Conservation (phyloP, 2,113 vertebrate species). For the Seriola quinqueradiata region DNA sequence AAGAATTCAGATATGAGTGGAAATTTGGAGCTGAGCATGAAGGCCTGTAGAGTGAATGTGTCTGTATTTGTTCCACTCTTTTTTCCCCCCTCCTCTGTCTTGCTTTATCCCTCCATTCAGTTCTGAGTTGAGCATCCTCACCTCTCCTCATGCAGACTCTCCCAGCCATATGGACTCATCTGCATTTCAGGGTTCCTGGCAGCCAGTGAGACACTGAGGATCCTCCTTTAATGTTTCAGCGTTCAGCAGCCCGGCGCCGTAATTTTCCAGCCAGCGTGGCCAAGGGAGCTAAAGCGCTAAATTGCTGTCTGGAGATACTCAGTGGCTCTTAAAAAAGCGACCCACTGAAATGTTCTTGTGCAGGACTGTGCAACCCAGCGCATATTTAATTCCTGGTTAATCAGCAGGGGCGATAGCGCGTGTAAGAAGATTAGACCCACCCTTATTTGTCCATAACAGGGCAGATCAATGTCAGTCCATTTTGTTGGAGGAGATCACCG, state of each 20-base stretch:
- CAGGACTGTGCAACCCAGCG: constrained; percentile 56
- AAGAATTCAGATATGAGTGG: constrained; percentile 4
- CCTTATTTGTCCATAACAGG: constrained; percentile 71
- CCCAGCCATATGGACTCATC: constrained; percentile 71
- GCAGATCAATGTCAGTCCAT: constrained; percentile 66
- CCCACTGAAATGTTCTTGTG: constrained; percentile 66
- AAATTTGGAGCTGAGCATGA: constrained; percentile 26
- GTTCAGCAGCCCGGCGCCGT: constrained; percentile 58
- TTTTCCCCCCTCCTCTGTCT: background rate
- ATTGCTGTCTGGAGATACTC: constrained; percentile 79
- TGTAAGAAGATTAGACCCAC: constrained; percentile 74
- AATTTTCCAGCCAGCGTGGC: constrained; percentile 68
- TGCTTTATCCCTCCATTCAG: constrained; percentile 5
- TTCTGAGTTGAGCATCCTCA: constrained; percentile 12
- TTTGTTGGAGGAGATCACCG: constrained; percentile 53
- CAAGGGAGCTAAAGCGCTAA: constrained; percentile 77
- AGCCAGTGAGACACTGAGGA: constrained; percentile 43
- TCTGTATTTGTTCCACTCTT: constrained; percentile 52
- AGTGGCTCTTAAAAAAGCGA: constrained; percentile 65
- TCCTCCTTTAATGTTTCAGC: constrained; percentile 72
- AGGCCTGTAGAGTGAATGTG: constrained; percentile 6
- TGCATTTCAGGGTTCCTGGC: constrained; percentile 64
- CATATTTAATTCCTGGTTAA: constrained; percentile 82
- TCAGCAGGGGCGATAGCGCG: constrained; percentile 69
- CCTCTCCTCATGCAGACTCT: constrained; percentile 45